These are phyloP conservation scores for Drosophila melanogaster DNA, from an alignment of 1,140 invertebrate species.

Conservation along the genomic window Release_6_plus_ISO1_MT NT_033777.3:5124001-5124500, in stretches of 20 bases:
- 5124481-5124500: neutral
- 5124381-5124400: constrained; percentile 24
- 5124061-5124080: neutral
- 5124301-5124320: constrained; percentile 2
- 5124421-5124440: constrained; percentile 18
- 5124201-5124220: constrained; percentile 45
- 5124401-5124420: constrained; percentile 24
- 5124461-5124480: neutral
- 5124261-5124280: constrained; percentile 1
- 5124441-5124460: constrained; percentile 13
- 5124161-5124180: constrained; percentile 52
- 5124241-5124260: constrained; percentile 31
- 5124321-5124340: constrained; percentile 27
- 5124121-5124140: neutral
- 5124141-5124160: constrained; percentile 27
- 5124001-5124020: no score
- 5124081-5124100: neutral
- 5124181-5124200: constrained; percentile 71
- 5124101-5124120: neutral
- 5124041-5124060: no score
- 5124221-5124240: constrained; percentile 54
- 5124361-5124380: constrained; percentile 26
- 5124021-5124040: no score
- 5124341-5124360: constrained; percentile 35
- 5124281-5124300: neutral